phyloP scores from a whole-genome alignment of 2,113 vertebrate species.

The Apteryx mantelli region DNA sequence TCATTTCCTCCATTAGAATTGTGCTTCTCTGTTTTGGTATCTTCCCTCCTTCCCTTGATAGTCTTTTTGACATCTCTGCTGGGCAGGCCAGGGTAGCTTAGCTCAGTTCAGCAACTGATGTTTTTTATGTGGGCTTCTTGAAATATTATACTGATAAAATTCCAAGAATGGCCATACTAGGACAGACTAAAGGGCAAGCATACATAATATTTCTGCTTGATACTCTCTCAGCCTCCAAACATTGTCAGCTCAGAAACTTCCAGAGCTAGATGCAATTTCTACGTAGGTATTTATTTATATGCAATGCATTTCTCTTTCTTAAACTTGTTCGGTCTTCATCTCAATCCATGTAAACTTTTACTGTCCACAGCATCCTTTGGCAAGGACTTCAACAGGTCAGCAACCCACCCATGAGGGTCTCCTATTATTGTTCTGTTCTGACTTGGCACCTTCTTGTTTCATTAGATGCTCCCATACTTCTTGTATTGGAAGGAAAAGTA shows the following conservation, averaged over 20 bases:
- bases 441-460: not conserved
- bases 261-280: not conserved
- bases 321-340: not conserved
- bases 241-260: not conserved
- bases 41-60: not conserved
- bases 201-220: not conserved
- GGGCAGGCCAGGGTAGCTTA: not conserved
- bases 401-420: fast-evolving
- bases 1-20: not conserved
- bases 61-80: not conserved
- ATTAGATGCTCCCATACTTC: not conserved
- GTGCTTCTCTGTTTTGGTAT: not conserved
- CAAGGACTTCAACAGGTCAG: not conserved
- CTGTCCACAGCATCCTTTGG: not conserved
- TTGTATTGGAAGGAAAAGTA: not conserved
- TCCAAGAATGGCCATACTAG: not conserved
- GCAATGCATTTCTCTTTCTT: not conserved
- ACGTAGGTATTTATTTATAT: not conserved
- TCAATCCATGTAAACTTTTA: not conserved
- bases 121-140: not conserved
- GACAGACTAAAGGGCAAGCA: not conserved
- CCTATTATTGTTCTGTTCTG: not conserved
- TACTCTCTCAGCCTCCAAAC: not conserved
- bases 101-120: not conserved
- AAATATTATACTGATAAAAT: not conserved